These are phyloP conservation scores for Agriopis aurantiaria DNA, from an alignment of 2,888 invertebrate genomes.

Conservation along the genomic window DNA sequence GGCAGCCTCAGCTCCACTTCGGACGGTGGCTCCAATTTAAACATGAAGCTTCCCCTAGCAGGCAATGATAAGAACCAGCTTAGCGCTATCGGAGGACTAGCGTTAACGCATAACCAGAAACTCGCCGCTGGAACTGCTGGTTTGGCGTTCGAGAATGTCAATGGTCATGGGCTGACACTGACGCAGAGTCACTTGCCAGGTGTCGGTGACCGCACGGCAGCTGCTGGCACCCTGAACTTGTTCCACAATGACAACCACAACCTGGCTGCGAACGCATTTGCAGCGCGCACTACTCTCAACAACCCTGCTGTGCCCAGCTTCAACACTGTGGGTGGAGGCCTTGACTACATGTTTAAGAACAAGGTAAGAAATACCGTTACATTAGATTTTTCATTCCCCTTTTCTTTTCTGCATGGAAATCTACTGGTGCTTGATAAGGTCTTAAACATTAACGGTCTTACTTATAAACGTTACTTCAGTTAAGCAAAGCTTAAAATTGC, in stretches of 20 bases:
- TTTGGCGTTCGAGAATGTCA: conserved; percentile 58
- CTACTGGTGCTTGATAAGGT: not conserved
- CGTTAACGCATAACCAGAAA: conserved; percentile 43
- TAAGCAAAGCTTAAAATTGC: too few species aligned
- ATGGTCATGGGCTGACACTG: conserved; percentile 60
- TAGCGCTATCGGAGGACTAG: conserved; percentile 55
- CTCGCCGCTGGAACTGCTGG: conserved; percentile 56
- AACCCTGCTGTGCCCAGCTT: conserved; percentile 61
- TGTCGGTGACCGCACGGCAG: conserved; percentile 58
- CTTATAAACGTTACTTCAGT: too few species aligned
- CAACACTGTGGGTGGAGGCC: conserved; percentile 64
- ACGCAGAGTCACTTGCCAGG: conserved; percentile 56
- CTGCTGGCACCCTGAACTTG: conserved; percentile 57
- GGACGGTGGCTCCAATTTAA: conserved; percentile 49
- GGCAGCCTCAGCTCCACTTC: conserved; percentile 51
- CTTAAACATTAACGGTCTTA: too few species aligned
- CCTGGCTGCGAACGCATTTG: conserved; percentile 64
- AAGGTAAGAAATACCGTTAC: conserved; percentile 8
- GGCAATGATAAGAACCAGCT: conserved; percentile 53
- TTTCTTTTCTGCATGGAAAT: not conserved
- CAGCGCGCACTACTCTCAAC: conserved; percentile 61
- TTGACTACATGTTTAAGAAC: conserved; percentile 67
- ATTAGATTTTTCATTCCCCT: not conserved
- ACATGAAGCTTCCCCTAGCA: conserved; percentile 53
- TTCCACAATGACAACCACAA: conserved; percentile 58